Base-by-base conservation (phyloP, 2,888 invertebrate species). In the Sesia apiformis region DNA sequence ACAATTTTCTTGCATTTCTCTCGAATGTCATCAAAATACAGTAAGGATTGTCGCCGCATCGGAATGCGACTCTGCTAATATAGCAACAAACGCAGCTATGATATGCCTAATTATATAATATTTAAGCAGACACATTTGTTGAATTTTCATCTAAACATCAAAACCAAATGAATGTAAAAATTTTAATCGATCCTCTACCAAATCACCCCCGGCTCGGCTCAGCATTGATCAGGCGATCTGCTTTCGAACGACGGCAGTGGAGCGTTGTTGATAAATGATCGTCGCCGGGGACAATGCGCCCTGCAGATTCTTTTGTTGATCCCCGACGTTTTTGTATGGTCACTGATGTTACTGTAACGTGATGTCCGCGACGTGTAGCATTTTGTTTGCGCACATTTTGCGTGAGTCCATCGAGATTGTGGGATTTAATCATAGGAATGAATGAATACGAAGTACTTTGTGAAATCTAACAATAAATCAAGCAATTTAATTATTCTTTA, bases 251-350 rank as follows among this genome's bases (percentile, higher is more conserved):
- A 66, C 73, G 78, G 65, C 84, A 84, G 69, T 71, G 76, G 73
- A 84, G 81, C 88, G 88, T 84, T 80, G 70, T 69, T 89, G 88
- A 89, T 87, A 84, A 89, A 89, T 89, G 87, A 81, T 78, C 66
- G 60, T 60, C 54, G 61, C 65, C 65, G 69, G 65, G 78, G 78
- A 89, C 88, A 89, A 88, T 86, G 78, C 81, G 79, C 72, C 74
- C 76, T 82, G 85, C 84, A 81, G 78, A 88, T 84, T 87, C 88
- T 84, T 87, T 89, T 88, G 86, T 85, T 74, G 76, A 72, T 71
- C 74, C 69, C 70, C 69, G 67, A 74, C 70, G 70, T 87, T 87
- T 88, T 87, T 88, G 84, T 87, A 81, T 78, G 83, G 81, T 79
- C 84, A 76, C 72, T 74, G 81, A 81, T 82, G 83, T 80, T 79